Percentiles rank a stretch among this genome's conserved stretches.
Conservation (phyloP, 2,113 vertebrate genomes). For the Corydoras sp. region DNA sequence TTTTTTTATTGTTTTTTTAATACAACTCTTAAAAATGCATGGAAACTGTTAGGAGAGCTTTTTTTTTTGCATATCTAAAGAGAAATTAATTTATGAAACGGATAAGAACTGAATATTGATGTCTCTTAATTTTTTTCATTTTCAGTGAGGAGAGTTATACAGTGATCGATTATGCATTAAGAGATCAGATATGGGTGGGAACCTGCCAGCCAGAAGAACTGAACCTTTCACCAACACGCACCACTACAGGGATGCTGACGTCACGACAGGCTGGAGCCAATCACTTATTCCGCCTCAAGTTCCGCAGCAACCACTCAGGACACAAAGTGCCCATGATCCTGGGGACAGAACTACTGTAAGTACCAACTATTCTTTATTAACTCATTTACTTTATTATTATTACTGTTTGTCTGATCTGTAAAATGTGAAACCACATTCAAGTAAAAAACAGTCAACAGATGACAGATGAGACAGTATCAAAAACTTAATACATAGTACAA, state of each 20-base stretch:
- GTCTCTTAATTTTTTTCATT: background rate
- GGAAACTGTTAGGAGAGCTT: no score
- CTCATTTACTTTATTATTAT: no score
- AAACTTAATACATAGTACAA: no score
- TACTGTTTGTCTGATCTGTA: no score
- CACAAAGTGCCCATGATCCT: slow-evolving; percentile 82
- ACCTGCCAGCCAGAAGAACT: slow-evolving; percentile 68
- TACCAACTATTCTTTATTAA: slow-evolving; percentile 25
- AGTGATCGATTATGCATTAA: slow-evolving; percentile 81
- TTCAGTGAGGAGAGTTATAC: slow-evolving; percentile 89
- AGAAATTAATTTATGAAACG: no score
- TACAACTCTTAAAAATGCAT: no score
- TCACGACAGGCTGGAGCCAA: slow-evolving; percentile 64
- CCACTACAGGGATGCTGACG: slow-evolving; percentile 68
- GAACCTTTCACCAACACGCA: slow-evolving; percentile 68
- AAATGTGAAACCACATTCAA: no score
- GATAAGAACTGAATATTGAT: background rate
- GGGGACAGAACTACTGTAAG: slow-evolving; percentile 83
- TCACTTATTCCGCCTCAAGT: slow-evolving; percentile 76
- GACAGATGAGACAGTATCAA: no score
- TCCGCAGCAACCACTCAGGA: slow-evolving; percentile 78
- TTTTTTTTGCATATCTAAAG: no score
- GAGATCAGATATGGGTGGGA: slow-evolving; percentile 81
- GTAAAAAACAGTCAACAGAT: no score
- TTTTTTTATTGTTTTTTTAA: no score